Conservation (phyloP, 1,140 invertebrate genomes). For the Coelopa frigida region DNA sequence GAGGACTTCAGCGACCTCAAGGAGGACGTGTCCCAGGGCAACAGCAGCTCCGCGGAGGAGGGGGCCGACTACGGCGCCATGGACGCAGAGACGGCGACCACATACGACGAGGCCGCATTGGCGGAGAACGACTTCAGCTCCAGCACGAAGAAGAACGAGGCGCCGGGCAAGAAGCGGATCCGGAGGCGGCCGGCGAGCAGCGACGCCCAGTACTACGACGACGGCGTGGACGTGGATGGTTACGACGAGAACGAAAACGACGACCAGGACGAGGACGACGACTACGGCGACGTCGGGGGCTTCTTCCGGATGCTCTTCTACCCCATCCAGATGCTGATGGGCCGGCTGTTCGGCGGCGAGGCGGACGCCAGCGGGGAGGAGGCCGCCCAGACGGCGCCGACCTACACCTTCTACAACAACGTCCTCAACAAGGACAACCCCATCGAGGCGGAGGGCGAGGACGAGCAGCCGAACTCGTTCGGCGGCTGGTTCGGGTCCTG, state of each 20-base stretch:
- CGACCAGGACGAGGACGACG: conserved; percentile 11
- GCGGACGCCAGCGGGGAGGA: conserved; percentile 14
- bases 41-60: conserved; percentile 31
- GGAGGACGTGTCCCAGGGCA: conserved; percentile 14
- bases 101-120: conserved; percentile 1
- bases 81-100: conserved; percentile 12
- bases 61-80: conserved; percentile 35
- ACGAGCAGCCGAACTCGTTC: conserved; percentile 11
- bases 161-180: conserved; percentile 32
- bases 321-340: conserved; percentile 35
- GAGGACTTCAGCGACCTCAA: conserved; percentile 19
- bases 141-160: conserved; percentile 19
- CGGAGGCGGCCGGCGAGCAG: conserved; percentile 16
- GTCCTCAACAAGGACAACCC: conserved; percentile 17
- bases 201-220: conserved; percentile 14
- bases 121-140: background rate
- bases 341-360: conserved; percentile 17
- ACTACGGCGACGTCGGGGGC: conserved; percentile 16
- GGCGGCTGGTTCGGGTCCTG: conserved; percentile 31
- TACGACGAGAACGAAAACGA: conserved; percentile 6
- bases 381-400: conserved; percentile 18
- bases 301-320: conserved; percentile 41
- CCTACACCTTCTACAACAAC: conserved; percentile 35
- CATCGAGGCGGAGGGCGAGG: conserved; percentile 9
- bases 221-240: conserved; percentile 17